A percentile compares a stretch with the other conserved stretches of the same genome.
These are phyloP conservation scores for Rhynchonycteris naso DNA, from an alignment of 2,797 vertebrate genomes.

Conservation along the genomic window DNA sequence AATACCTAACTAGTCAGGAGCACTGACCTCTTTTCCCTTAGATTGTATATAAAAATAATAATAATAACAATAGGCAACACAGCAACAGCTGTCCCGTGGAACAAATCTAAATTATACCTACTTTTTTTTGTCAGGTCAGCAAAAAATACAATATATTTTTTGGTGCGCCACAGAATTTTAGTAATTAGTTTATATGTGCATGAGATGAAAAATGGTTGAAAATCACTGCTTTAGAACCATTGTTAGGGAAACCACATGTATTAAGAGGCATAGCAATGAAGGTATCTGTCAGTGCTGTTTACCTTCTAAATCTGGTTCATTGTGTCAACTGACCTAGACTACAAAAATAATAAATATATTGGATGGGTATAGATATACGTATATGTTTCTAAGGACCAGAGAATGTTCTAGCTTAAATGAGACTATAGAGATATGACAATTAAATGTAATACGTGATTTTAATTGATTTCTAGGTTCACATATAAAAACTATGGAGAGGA, in stretches of 20 bases:
- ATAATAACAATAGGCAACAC: neutral
- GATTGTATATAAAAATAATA: too few species aligned
- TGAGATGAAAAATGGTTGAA: neutral
- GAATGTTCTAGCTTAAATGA: slow-evolving; percentile 21
- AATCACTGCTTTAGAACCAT: neutral
- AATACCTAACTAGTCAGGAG: too few species aligned
- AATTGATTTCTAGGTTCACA: slow-evolving; percentile 46
- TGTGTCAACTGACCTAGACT: neutral
- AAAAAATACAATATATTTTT: neutral
- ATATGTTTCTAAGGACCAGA: neutral
- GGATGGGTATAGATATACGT: neutral
- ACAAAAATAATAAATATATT: neutral
- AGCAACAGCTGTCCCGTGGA: neutral
- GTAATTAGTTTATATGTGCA: neutral
- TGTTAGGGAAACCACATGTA: neutral
- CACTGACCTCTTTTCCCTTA: too few species aligned
- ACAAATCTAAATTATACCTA: neutral
- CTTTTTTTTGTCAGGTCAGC: neutral
- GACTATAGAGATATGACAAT: neutral
- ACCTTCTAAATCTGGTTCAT: neutral
- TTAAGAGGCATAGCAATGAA: neutral
- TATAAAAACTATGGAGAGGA: neutral
- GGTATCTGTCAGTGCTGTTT: neutral
- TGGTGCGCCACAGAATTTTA: neutral
- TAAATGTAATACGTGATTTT: neutral